Conservation (phyloP, 2,113 vertebrate genomes). For the Mola mola region DNA sequence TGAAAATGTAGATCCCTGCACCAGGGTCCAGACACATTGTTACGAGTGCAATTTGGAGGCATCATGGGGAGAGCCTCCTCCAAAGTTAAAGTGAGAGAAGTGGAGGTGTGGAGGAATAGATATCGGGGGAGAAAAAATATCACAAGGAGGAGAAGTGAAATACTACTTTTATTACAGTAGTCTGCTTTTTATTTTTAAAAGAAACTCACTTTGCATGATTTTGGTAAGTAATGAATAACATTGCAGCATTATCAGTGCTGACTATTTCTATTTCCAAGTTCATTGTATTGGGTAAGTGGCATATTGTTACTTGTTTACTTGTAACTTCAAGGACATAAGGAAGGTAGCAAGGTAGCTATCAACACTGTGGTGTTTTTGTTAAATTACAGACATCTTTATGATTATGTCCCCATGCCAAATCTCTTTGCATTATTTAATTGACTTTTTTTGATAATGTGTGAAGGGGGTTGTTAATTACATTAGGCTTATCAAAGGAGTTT, state of each 20-base stretch:
- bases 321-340: constrained; percentile 69
- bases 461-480: constrained; percentile 76
- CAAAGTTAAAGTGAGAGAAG: constrained; percentile 30
- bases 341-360: constrained; percentile 61
- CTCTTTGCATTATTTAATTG: constrained; percentile 72
- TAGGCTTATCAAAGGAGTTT: constrained; percentile 68
- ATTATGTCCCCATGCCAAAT: constrained; percentile 69
- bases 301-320: constrained; percentile 29
- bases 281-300: constrained; percentile 2
- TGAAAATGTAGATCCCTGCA: constrained; percentile 77
- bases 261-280: constrained; percentile 9
- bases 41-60: constrained; percentile 70
- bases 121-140: not conserved
- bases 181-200: not conserved
- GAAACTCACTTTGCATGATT: not conserved
- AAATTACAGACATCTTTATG: constrained; percentile 72
- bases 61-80: constrained; percentile 63
- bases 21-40: constrained; percentile 63
- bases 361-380: constrained; percentile 49
- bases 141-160: constrained; percentile 13
- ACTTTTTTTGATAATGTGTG: constrained; percentile 71
- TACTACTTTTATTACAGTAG: constrained; percentile 11
- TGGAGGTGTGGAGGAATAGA: not conserved
- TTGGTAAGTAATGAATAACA: constrained; percentile 21
- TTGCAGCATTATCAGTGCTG: constrained; percentile 2